Base-by-base conservation (phyloP, 2,888 invertebrate genomes). In the Conistra vaccinii region DNA sequence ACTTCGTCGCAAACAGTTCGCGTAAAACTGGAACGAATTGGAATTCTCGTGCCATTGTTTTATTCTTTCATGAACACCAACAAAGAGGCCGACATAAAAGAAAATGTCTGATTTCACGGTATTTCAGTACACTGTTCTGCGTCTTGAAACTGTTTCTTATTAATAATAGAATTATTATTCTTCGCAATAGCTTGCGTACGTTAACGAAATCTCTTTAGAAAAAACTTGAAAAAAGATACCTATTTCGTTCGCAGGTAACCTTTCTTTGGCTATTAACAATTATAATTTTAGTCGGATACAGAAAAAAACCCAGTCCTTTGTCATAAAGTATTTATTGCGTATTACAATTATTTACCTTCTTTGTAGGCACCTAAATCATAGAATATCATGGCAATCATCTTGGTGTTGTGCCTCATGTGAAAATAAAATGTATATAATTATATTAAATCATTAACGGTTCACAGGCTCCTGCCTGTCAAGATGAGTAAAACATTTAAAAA, bases 11-110 rank as follows among this genome's bases (percentile, higher is more conserved):
- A 67, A 39, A 58, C 45, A 57, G 29, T 74, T 32, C 39, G n/a
- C 10, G 42, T 45, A n/a, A 70, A 42, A 32, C 42, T 74, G 42
- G 17, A 51, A 14, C 39, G 39, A 51, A 73, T 73, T 73, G n/a
- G 20, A 14, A n/a, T 74, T 51, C 20, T 7, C 3, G 39, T 7
- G 20, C 29, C 39, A 42, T 60, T 74, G 29, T 61, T 26, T 20
- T 14, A 20, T 73, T 60, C 2, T 51, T 73, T 73, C 3, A 48
- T 35, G n/a, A 42, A 58, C 29, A 29, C 12, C 45, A 17, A 20
- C 48, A 35, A 71, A 57, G 42, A 32, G n/a, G 32, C 17, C n/a
- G 74, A 29, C 73, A 39, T 73, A 48, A 58, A 35, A 58, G 48
- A 39, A 60, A 58, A 60, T 51, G 20, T 12, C 39, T 39, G 12